phyloP scores from a whole-genome alignment of 2,113 vertebrate species.

The Himantopus leucocephalus region DNA sequence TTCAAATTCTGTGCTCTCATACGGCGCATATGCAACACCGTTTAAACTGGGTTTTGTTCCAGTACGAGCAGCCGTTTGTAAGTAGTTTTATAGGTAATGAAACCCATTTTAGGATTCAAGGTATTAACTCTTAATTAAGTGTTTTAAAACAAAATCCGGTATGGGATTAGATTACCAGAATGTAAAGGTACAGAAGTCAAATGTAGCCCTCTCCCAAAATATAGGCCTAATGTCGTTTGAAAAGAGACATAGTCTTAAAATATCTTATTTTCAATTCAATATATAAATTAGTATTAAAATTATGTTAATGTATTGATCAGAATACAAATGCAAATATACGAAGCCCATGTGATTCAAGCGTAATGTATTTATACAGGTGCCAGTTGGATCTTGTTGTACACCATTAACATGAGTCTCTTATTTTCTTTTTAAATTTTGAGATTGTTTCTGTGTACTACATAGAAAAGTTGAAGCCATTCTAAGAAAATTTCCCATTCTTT shows the following conservation, averaged over 20 bases:
- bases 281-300: background rate
- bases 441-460: background rate
- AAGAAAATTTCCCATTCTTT: background rate
- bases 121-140: background rate
- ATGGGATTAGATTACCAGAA: background rate
- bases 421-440: background rate
- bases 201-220: background rate
- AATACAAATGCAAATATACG: background rate
- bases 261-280: background rate
- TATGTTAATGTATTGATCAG: background rate
- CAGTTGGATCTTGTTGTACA: background rate
- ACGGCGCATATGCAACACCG: accelerated
- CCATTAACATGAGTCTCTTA: background rate
- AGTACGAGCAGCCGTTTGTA: background rate
- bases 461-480: background rate
- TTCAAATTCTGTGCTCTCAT: background rate
- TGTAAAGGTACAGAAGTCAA: background rate
- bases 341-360: background rate
- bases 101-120: background rate
- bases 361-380: background rate
- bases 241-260: background rate
- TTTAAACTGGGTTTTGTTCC: background rate
- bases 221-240: background rate
- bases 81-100: background rate
- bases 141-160: background rate